These are phyloP conservation scores for Centropus bengalensis DNA, from an alignment of 2,113 vertebrate genomes.

Conservation along the genomic window DNA sequence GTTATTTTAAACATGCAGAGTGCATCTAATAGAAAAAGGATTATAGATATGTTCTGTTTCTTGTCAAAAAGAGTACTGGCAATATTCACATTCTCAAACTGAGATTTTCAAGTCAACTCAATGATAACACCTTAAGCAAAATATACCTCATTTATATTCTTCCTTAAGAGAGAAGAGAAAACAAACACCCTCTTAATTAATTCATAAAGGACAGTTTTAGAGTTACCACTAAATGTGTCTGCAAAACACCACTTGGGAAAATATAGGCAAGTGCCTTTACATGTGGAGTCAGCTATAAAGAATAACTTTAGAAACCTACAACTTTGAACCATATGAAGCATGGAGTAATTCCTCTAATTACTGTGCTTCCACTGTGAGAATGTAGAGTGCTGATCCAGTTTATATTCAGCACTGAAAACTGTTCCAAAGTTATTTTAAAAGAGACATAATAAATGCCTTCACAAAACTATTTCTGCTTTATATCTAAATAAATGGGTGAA, in stretches of 20 bases:
- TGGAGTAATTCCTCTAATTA: neutral
- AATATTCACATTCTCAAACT: neutral
- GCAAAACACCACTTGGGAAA: constrained; percentile 42
- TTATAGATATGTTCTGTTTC: neutral
- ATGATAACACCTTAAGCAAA: neutral
- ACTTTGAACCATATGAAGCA: constrained; percentile 25
- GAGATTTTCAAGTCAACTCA: neutral
- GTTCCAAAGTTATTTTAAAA: constrained; percentile 51
- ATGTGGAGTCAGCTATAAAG: constrained; percentile 38
- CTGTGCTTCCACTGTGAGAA: neutral
- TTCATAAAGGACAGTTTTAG: constrained; percentile 60
- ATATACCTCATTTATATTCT: neutral
- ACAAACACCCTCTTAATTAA: constrained; percentile 35
- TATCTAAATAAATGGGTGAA: constrained; percentile 35
- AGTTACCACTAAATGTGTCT: constrained; percentile 30
- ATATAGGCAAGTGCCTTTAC: constrained; percentile 1
- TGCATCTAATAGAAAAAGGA: neutral
- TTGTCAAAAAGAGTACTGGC: neutral
- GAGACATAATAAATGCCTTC: constrained; percentile 41
- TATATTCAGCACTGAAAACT: constrained; percentile 41
- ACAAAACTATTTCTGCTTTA: constrained; percentile 20
- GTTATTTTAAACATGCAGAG: neutral
- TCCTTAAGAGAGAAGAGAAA: neutral
- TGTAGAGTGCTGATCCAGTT: constrained; percentile 31
- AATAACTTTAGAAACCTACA: constrained; percentile 15